phyloP scores from a whole-genome alignment of 2,113 vertebrate species.

The Ammodytes dubius region DNA sequence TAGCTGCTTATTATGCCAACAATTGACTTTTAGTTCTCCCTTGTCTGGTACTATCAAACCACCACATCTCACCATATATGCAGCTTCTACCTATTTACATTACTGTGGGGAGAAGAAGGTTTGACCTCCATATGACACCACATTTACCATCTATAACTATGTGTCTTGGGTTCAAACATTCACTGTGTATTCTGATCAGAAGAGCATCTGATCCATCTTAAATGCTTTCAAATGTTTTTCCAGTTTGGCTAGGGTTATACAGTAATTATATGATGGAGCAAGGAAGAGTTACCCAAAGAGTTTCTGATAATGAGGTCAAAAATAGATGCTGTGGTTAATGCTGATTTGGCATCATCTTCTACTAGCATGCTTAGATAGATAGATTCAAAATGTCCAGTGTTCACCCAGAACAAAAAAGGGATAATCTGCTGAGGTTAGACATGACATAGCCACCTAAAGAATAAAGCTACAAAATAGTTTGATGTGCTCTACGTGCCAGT shows the following conservation, averaged over 20 bases:
- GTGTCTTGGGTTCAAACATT: background rate
- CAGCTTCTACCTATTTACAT: background rate
- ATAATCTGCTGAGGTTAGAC: background rate
- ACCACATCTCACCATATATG: background rate
- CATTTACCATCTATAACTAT: constrained; percentile 9
- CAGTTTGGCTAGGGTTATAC: background rate
- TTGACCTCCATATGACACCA: background rate
- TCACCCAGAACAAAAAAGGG: background rate
- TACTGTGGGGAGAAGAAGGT: background rate
- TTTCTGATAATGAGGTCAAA: constrained; percentile 9
- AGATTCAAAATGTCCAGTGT: background rate
- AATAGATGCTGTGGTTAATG: background rate
- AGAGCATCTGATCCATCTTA: constrained; percentile 31
- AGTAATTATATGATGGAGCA: constrained; percentile 1
- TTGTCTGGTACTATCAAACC: background rate
- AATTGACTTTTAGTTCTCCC: background rate
- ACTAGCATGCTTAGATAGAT: background rate
- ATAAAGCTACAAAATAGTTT: background rate
- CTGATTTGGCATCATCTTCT: constrained; percentile 5
- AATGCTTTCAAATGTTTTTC: constrained; percentile 30
- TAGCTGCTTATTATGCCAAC: background rate
- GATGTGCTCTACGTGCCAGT: background rate
- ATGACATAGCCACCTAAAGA: background rate
- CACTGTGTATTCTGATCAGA: constrained; percentile 46
- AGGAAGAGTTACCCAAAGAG: background rate